Evolutionary conservation across 2,113 vertebrate genomes (phyloP).

Genomic region (Petromus typicus): DNA sequence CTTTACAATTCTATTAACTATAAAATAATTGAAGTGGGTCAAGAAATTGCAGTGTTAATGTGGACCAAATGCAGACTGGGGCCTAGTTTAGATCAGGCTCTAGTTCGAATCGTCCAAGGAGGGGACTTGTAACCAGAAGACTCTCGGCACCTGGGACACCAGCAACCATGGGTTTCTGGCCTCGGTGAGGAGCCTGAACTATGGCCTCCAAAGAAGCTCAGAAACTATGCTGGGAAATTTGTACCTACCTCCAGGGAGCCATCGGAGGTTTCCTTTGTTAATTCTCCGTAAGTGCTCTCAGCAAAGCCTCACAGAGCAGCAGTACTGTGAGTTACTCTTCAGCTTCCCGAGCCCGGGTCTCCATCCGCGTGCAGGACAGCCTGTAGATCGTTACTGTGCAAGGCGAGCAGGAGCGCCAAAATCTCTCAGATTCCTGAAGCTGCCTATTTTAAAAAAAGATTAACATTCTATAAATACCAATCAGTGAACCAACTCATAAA

Average conservation of each 20-base stretch:
- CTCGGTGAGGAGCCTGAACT: conserved; percentile 60
- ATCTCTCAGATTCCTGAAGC: conserved; percentile 41
- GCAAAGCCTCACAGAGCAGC: conserved; percentile 27
- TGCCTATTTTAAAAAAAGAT: conserved; percentile 58
- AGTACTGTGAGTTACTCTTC: conserved; percentile 21
- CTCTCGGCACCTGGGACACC: not conserved
- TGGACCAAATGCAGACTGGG: conserved; percentile 65
- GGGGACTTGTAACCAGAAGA: conserved; percentile 57
- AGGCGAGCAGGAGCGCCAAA: conserved; percentile 28
- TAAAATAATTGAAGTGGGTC: conserved; percentile 72
- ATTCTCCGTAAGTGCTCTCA: conserved; percentile 61
- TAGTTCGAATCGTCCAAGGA: conserved; percentile 60
- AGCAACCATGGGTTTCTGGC: conserved; percentile 45
- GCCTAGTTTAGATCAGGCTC: conserved; percentile 55
- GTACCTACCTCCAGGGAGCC: conserved; percentile 40
- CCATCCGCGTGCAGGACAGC: conserved; percentile 17
- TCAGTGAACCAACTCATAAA: conserved; percentile 74
- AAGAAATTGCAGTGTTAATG: conserved; percentile 68
- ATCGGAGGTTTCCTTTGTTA: conserved; percentile 58
- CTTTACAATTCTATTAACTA: conserved; percentile 67
- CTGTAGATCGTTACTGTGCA: conserved; percentile 56
- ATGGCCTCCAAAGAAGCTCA: conserved; percentile 38
- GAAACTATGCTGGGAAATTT: conserved; percentile 9
- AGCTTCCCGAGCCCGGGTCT: conserved; percentile 34
- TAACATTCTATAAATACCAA: conserved; percentile 80